Conservation (phyloP, 2,888 invertebrate genomes). For the Scrobipalpa atriplicella region DNA sequence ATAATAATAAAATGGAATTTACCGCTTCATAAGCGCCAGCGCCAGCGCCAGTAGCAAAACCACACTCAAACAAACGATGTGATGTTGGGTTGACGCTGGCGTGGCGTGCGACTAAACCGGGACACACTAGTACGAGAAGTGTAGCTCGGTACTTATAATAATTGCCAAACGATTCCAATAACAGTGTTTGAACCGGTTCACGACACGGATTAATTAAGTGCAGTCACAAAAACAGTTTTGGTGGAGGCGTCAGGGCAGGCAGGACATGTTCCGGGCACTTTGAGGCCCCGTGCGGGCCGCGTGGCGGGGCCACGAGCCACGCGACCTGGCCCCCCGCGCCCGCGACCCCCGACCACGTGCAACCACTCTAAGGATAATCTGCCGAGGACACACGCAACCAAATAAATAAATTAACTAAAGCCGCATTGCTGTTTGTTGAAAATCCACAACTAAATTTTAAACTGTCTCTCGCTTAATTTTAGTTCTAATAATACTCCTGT, state of each 20-base stretch:
- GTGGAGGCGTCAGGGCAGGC: slow-evolving; percentile 57
- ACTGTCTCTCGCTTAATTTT: slow-evolving; percentile 39
- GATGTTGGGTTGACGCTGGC: too few species aligned
- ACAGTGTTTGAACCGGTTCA: slow-evolving; percentile 51
- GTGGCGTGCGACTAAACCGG: too few species aligned
- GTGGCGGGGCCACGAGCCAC: slow-evolving; percentile 39
- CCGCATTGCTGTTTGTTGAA: slow-evolving; percentile 41
- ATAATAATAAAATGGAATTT: too few species aligned
- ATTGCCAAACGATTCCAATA: slow-evolving; percentile 37
- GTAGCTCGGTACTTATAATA: slow-evolving; percentile 13
- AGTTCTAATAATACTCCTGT: slow-evolving; percentile 62
- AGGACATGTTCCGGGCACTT: slow-evolving; percentile 69
- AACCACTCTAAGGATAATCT: slow-evolving; percentile 65
- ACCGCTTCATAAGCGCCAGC: too few species aligned
- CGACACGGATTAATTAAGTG: slow-evolving; percentile 77
- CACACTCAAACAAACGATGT: too few species aligned
- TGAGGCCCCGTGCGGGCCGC: slow-evolving; percentile 54
- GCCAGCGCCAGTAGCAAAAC: too few species aligned
- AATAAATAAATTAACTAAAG: slow-evolving; percentile 79
- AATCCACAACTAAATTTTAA: slow-evolving; percentile 37
- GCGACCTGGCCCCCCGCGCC: slow-evolving; percentile 38
- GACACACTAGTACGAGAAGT: not conserved
- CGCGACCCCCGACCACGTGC: slow-evolving; percentile 42
- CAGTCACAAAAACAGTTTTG: slow-evolving; percentile 69
- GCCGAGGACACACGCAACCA: slow-evolving; percentile 65